Evolutionary conservation across 2,888 invertebrate species (phyloP).

Genomic region (Leptopilina syphax): DNA sequence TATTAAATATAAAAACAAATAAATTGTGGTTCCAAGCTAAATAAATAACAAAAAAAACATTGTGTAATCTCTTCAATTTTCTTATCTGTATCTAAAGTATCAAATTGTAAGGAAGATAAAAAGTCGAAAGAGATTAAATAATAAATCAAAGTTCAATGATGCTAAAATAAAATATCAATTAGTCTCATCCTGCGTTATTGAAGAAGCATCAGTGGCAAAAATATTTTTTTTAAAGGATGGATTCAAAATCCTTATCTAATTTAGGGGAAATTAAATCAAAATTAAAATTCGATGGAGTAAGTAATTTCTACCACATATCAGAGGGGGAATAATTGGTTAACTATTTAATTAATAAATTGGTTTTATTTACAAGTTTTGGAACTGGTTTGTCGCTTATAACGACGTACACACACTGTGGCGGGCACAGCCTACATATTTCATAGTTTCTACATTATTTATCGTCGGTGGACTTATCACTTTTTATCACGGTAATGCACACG

Average conservation of each 20-base stretch:
- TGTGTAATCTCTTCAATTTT: neutral
- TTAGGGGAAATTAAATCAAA: neutral
- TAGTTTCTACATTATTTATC: conserved; percentile 81
- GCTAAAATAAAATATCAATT: neutral
- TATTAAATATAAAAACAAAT: too few relatives aligned
- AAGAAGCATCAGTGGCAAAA: neutral
- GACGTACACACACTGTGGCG: conserved; percentile 80
- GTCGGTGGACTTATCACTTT: conserved; percentile 83
- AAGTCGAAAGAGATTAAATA: conserved; percentile 1
- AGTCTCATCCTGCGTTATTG: neutral
- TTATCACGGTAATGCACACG: conserved; percentile 81
- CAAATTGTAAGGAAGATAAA: neutral
- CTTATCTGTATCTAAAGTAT: neutral
- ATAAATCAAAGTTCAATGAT: conserved; percentile 18
- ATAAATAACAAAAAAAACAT: too few relatives aligned
- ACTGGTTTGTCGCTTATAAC: conserved; percentile 82
- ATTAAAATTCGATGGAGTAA: conserved; percentile 20
- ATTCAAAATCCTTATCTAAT: neutral
- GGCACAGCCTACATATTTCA: conserved; percentile 83
- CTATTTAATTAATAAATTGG: neutral
- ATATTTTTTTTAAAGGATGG: neutral
- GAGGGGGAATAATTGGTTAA: neutral
- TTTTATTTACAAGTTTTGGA: conserved; percentile 76
- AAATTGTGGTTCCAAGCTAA: too few relatives aligned
- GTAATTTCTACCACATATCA: neutral